Conservation (phyloP, 2,888 invertebrate genomes). For the Carcina quercana region DNA sequence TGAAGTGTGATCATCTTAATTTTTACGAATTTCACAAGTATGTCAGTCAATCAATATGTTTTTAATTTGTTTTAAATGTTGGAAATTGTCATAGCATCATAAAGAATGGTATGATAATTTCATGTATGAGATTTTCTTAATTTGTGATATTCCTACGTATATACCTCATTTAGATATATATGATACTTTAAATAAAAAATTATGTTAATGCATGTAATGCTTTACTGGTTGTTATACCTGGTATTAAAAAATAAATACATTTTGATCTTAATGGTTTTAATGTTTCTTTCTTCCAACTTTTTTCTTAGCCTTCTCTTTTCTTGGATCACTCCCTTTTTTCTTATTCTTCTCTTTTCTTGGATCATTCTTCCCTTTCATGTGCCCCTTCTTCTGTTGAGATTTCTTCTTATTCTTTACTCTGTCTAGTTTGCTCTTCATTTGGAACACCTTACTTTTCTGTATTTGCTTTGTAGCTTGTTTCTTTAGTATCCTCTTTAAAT, state of each 20-base stretch:
- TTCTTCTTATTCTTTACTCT: slow-evolving; percentile 81
- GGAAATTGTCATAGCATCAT: no score
- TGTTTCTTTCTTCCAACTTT: slow-evolving; percentile 52
- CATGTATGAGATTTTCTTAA: no score
- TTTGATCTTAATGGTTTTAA: slow-evolving; percentile 21
- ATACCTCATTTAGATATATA: no score
- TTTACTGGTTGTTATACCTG: slow-evolving; percentile 2
- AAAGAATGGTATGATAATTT: no score
- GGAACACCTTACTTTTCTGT: slow-evolving; percentile 84
- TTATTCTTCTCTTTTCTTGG: slow-evolving; percentile 54
- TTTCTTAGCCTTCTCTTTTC: slow-evolving; percentile 58
- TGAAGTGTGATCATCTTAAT: no score
- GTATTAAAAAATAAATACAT: slow-evolving; percentile 8
- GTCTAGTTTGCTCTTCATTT: slow-evolving; percentile 83
- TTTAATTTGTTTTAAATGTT: no score
- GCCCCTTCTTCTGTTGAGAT: slow-evolving; percentile 60
- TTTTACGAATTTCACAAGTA: no score
- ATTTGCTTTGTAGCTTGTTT: slow-evolving; percentile 82
- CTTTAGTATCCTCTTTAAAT: slow-evolving; percentile 80
- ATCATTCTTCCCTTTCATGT: slow-evolving; percentile 31
- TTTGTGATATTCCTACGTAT: no score
- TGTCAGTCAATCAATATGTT: no score
- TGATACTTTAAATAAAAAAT: no score
- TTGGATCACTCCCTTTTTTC: slow-evolving; percentile 36
- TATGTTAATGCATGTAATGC: neutral